phyloP scores from a whole-genome alignment of 1,140 invertebrate species.

The Brachionus angularis region DNA sequence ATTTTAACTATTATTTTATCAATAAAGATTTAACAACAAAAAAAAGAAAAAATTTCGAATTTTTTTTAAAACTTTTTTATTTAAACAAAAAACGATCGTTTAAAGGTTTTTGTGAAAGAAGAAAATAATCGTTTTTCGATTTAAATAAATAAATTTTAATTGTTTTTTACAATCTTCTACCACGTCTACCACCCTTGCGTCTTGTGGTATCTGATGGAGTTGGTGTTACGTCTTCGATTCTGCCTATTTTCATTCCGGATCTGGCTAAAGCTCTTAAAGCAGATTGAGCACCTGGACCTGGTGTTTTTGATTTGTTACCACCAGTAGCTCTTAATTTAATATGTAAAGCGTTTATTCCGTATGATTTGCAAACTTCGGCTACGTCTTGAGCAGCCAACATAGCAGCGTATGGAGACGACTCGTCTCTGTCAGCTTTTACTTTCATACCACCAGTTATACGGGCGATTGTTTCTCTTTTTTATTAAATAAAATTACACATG shows the following conservation, averaged over 20 bases:
- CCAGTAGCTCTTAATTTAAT: constrained; percentile 97
- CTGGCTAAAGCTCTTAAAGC: constrained; percentile 93
- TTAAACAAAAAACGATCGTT: constrained; percentile 22
- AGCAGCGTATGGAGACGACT: constrained; percentile 98
- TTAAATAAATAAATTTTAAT: constrained; percentile 1
- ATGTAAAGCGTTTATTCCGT: constrained; percentile 94
- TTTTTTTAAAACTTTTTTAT: too few relatives aligned
- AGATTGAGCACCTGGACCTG: constrained; percentile 93
- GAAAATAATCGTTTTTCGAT: constrained; percentile 23
- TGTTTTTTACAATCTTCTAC: constrained; percentile 83
- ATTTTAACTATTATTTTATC: too few relatives aligned
- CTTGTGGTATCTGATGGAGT: constrained; percentile 97
- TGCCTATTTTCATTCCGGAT: constrained; percentile 97
- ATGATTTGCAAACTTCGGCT: constrained; percentile 90
- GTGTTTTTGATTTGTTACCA: constrained; percentile 71
- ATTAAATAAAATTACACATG: constrained; percentile 18
- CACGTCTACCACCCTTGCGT: constrained; percentile 98
- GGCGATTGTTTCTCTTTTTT: constrained; percentile 88
- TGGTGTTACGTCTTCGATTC: constrained; percentile 97
- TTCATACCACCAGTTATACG: constrained; percentile 99
- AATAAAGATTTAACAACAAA: too few relatives aligned
- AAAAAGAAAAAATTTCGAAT: too few relatives aligned
- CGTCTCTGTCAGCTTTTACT: constrained; percentile 99
- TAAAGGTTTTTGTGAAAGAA: background rate
- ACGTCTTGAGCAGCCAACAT: constrained; percentile 99